Evolutionary conservation across 2,113 vertebrate genomes (phyloP), one percentile per base, ranked within the genome.

Genomic region (Cinclus cinclus): DNA sequence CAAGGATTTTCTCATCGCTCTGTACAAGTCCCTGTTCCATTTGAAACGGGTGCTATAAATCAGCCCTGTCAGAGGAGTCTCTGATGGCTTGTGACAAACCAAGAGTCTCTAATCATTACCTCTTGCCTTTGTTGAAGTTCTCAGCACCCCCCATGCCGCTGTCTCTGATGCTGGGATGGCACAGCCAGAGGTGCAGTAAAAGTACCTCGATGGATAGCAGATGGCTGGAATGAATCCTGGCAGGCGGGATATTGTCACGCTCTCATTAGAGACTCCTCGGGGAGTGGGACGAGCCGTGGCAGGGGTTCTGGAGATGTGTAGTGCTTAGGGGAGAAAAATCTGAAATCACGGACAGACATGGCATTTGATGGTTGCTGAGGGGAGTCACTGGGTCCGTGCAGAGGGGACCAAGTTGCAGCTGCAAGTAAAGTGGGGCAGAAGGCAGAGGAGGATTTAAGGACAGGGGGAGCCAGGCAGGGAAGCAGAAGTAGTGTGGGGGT

Each of bases 101-200:
- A 86, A 78, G 86, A 78, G 44, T 27, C 90, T 89, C 93, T 95
- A 96, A 97, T 97, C 92, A 93, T 96, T 97, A 93, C 92, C 90
- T 96, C 95, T 97, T 94, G 95, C 88, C 90, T 97, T 96, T 94
- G 94, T 97, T 96, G 84, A 68, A 82, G 86, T 89, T 94, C 92
- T 84, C 64, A 76, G 92, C 90, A 71, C 52, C 77, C 90, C 88
- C 79, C 79, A 46, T 42, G 76, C 33, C 0, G 21, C 94, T 75
- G 94, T 93, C 94, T 96, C 44, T 93, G 94, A 56, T 69, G 96
- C 93, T 76, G 95, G 46, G 64, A 31, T 96, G 96, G 93, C 95
- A 91, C 96, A 96, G 96, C 95, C 90, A 96, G 95, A 95, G 95
- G 94, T 96, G 93, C 95, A 84, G 90, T 96, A 96, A 93, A 95